Evolutionary conservation across 2,113 vertebrate genomes (phyloP).

Genomic region (Ceyx melanurus): DNA sequence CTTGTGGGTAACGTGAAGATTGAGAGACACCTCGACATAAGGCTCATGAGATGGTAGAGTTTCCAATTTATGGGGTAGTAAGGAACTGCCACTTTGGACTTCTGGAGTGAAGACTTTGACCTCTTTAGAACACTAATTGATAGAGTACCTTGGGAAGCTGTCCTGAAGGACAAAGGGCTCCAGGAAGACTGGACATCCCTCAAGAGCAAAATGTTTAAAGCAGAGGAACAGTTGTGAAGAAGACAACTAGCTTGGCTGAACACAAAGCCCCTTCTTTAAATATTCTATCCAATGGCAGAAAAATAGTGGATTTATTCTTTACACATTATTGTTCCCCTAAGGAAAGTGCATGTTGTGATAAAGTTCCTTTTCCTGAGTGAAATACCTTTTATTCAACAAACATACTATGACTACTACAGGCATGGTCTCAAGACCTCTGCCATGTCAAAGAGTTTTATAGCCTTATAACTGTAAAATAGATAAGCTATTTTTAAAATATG

Average conservation of each 20-base stretch:
- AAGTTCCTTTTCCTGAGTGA: background rate
- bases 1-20: no score
- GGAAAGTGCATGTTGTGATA: background rate
- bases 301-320: background rate
- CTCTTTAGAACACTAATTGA: background rate
- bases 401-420: background rate
- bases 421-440: background rate
- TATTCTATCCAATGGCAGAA: background rate
- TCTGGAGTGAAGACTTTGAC: background rate
- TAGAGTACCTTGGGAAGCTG: background rate
- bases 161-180: background rate
- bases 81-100: background rate
- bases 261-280: background rate
- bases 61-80: background rate
- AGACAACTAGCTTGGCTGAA: background rate
- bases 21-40: background rate
- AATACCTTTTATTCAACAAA: background rate
- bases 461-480: background rate
- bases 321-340: background rate
- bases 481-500: background rate
- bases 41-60: background rate
- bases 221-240: background rate
- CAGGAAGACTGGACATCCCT: background rate
- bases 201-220: background rate
- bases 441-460: background rate